phyloP scores from a whole-genome alignment of 1,140 invertebrate species.

The Formica selysi region DNA sequence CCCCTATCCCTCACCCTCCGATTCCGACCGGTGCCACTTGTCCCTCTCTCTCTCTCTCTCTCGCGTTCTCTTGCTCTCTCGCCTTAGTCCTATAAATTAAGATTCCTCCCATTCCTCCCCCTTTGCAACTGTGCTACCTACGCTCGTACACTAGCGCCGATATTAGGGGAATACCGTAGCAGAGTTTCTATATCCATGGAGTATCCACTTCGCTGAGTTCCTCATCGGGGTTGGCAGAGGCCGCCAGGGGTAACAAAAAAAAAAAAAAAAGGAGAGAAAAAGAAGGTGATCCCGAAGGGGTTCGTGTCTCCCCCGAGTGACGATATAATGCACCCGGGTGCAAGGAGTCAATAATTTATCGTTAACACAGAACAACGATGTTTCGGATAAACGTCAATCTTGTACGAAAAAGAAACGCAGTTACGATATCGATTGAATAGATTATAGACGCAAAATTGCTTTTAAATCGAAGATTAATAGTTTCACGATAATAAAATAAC shows the following conservation, averaged over 20 bases:
- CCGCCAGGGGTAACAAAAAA: slow-evolving; percentile 67
- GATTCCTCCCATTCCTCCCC: slow-evolving; percentile 72
- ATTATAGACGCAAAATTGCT: slow-evolving; percentile 2
- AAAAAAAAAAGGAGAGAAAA: slow-evolving; percentile 3
- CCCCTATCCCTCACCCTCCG: slow-evolving; percentile 10
- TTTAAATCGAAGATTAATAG: background rate
- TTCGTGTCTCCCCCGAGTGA: slow-evolving; percentile 47
- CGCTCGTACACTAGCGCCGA: slow-evolving; percentile 54
- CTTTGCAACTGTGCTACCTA: slow-evolving; percentile 26
- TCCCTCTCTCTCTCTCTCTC: background rate
- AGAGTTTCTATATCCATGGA: slow-evolving; percentile 64
- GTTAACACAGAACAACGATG: slow-evolving; percentile 7
- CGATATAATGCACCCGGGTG: slow-evolving; percentile 39
- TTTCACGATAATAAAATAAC: background rate
- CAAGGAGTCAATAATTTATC: slow-evolving; percentile 62
- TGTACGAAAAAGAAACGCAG: background rate
- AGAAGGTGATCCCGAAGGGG: slow-evolving; percentile 32
- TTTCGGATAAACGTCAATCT: slow-evolving; percentile 22
- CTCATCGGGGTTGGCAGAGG: slow-evolving; percentile 67
- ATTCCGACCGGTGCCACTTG: background rate
- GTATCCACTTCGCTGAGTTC: slow-evolving; percentile 53
- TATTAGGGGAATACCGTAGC: slow-evolving; percentile 46
- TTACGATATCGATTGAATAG: background rate
- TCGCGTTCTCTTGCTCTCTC: slow-evolving; percentile 49
- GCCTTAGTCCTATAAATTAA: slow-evolving; percentile 80